Base-by-base conservation (phyloP, 2,888 invertebrate species). In the Caradrina kadenii region DNA sequence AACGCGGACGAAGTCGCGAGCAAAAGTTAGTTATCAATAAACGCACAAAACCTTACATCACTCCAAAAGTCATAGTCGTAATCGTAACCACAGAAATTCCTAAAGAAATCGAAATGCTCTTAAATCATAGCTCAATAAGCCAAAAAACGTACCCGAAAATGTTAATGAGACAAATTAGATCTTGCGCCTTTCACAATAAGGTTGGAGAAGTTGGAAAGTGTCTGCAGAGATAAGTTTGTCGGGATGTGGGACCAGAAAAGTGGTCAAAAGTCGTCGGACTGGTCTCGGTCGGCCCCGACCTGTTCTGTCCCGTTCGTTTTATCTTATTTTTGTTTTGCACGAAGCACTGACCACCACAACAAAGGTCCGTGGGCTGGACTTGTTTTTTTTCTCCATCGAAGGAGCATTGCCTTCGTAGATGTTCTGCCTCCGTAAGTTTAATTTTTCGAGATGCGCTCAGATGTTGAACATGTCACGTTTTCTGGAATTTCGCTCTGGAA, bases 311-410 rank as follows among this genome's bases (percentile, higher is more conserved):
- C 88, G 92, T 91, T 90, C 86, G 89, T 93, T 93, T 93, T 93
- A 91, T 94, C 90, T 95, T 94, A 94, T 95, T 95, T 94, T 94
- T 93, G 93, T 93, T 93, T 93, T 89, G 92, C 91, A 88, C 88
- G 91, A 94, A 93, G 95, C 93, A 96, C 95, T 96, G 95, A 96
- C 95, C 95, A 96, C 92, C 92, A 95, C 95, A 96, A 96, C 93
- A 95, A 94, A 95, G 94, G 93, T 92, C 88, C 87, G 91, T 92
- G 90, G 93, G 91, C 88, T 85, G 87, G 83, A 72, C 84, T 88
- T 89, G 81, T 90, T 91, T 90, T 93, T 66, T 93, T 91, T 82
- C 78, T 76, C 69, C 60, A 73, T 69, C 68, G 75, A 88, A 84
- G 85, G 89, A 89, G 90, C 93, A 89, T 86, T 91, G 92, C 86